These are phyloP conservation scores for Muraenolepis orangiensis DNA, from an alignment of 2,797 vertebrate species.

Conservation along the genomic window DNA sequence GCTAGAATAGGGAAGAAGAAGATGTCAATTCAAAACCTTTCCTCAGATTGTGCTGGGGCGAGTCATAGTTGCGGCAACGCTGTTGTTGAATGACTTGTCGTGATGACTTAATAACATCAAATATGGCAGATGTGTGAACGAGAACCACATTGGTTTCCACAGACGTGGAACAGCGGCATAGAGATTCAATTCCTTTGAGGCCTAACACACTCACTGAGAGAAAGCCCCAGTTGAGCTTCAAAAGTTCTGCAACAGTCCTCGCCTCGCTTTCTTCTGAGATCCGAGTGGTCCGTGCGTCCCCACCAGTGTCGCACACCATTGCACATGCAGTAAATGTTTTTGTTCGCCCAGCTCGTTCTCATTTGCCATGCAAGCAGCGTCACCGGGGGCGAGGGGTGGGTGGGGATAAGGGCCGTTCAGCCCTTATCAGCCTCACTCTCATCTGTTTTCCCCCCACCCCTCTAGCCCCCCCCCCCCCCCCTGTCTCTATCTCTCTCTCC, in stretches of 20 bases:
- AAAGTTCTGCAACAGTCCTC: not conserved
- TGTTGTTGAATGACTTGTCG: not conserved
- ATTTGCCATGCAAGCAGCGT: slow-evolving; percentile 56
- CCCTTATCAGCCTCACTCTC: slow-evolving; percentile 56
- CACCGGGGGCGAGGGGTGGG: slow-evolving; percentile 31
- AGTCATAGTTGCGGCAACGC: slow-evolving; percentile 8
- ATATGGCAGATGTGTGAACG: slow-evolving; percentile 22
- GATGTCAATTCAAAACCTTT: not conserved
- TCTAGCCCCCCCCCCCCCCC: slow-evolving; percentile 3
- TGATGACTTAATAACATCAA: not conserved
- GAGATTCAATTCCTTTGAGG: not conserved
- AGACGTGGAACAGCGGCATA: not conserved
- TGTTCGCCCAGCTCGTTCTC: slow-evolving; percentile 46
- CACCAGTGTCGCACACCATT: slow-evolving; percentile 30
- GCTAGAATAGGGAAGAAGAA: not conserved
- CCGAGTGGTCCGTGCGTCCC: slow-evolving; percentile 33
- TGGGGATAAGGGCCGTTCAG: slow-evolving; percentile 20
- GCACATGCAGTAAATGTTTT: slow-evolving; percentile 58
- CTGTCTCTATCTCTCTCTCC: no score
- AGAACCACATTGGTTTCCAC: slow-evolving; percentile 3
- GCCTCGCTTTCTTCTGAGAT: slow-evolving; percentile 20
- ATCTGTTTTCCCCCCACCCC: slow-evolving; percentile 27
- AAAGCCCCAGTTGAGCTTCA: not conserved
- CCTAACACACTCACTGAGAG: not conserved
- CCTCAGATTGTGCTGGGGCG: slow-evolving; percentile 7